Evolutionary conservation across 2,888 invertebrate genomes (phyloP).

Genomic region (Phalera bucephala): DNA sequence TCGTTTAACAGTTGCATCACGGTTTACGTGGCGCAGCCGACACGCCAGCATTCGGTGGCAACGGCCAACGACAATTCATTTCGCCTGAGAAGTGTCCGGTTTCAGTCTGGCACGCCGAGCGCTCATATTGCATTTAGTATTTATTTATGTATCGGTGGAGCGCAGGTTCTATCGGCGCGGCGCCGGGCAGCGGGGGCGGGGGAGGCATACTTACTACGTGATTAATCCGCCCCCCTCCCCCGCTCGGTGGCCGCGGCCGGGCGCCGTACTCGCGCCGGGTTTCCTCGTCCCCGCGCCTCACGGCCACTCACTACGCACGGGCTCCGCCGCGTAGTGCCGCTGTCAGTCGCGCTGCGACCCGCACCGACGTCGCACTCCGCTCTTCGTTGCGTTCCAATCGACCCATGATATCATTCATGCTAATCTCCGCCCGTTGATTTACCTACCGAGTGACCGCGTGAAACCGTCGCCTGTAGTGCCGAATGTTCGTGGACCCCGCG

Average conservation of each 20-base stretch:
- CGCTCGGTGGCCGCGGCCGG: constrained; percentile 52
- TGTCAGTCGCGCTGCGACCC: constrained; percentile 79
- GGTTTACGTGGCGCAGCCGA: constrained; percentile 35
- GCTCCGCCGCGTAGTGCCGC: constrained; percentile 75
- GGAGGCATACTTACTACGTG: constrained; percentile 82
- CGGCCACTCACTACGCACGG: constrained; percentile 82
- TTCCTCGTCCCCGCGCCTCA: constrained; percentile 83
- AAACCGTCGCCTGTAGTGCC: constrained; percentile 67
- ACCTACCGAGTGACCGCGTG: constrained; percentile 73
- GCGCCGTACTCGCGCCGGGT: constrained; percentile 80
- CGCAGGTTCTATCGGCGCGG: constrained; percentile 68
- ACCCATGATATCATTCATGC: constrained; percentile 73
- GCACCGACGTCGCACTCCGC: constrained; percentile 65
- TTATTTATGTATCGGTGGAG: constrained; percentile 78
- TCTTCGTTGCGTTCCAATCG: constrained; percentile 39
- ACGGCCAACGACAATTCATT: constrained; percentile 68
- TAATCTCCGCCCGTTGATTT: constrained; percentile 75
- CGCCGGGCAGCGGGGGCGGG: constrained; percentile 48
- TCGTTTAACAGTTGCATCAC: constrained; percentile 51
- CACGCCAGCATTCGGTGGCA: constrained; percentile 65
- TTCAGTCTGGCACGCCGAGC: constrained; percentile 78
- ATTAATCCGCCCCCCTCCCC: constrained; percentile 70
- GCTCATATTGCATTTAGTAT: constrained; percentile 74
- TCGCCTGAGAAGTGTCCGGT: constrained; percentile 78
- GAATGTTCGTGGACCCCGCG: constrained; percentile 71